Conservation (phyloP, 2,888 invertebrate genomes). For the Acrobeloides nanus region DNA sequence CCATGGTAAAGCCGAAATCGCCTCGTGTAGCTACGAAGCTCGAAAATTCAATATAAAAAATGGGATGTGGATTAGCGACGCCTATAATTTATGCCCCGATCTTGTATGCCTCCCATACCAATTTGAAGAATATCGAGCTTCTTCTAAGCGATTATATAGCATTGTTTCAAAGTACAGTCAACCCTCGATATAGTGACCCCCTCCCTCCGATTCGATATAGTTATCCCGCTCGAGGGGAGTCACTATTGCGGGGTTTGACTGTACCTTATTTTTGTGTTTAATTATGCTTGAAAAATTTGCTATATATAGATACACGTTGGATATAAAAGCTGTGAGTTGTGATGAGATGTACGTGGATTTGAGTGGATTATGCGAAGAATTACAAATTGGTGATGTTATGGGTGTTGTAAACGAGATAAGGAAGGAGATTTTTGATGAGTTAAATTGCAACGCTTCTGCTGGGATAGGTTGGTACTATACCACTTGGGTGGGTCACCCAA, state of each 20-base stretch:
- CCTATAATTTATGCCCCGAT: conserved; percentile 76
- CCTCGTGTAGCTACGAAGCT: conserved; percentile 93
- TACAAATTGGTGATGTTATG: conserved; percentile 60
- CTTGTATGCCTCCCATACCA: conserved; percentile 83
- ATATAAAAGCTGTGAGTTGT: conserved; percentile 93
- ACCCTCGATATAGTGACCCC: no score
- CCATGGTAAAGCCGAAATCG: conserved; percentile 63
- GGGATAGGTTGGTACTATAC: conserved; percentile 71
- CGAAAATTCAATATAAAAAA: conserved; percentile 78
- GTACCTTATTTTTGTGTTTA: conserved; percentile 8
- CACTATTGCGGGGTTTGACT: no score
- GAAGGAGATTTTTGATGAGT: conserved; percentile 68
- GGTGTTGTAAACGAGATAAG: conserved; percentile 73
- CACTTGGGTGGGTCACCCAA: no score
- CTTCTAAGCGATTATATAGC: conserved; percentile 72
- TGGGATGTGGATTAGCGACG: conserved; percentile 89
- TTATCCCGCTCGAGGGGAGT: no score
- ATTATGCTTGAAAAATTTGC: conserved; percentile 17
- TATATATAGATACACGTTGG: conserved; percentile 67
- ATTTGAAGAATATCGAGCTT: conserved; percentile 84
- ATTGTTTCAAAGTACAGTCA: conserved; percentile 62
- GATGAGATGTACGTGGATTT: conserved; percentile 95
- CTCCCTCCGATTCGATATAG: no score
- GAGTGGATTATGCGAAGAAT: conserved; percentile 66
- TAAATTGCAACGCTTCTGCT: conserved; percentile 82